These are phyloP conservation scores for Solenopsis invicta DNA, from an alignment of 1,140 invertebrate genomes.

Conservation along the genomic window DNA sequence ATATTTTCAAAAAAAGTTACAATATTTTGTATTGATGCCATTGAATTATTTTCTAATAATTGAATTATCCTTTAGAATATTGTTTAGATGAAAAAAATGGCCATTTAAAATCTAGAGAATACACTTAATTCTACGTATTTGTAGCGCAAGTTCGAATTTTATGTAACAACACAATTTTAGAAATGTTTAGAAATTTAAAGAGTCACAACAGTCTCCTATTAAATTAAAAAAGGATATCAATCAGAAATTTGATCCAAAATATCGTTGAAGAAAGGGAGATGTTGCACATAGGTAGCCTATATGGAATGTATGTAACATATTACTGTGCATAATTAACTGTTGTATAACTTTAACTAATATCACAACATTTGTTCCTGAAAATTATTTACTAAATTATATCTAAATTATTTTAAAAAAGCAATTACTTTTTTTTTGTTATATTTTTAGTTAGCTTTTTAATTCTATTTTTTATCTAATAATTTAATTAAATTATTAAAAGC, in stretches of 20 bases:
- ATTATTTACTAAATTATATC: conserved; percentile 45
- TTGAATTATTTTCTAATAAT: conserved; percentile 13
- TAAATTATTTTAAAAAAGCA: conserved; percentile 35
- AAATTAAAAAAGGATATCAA: conserved; percentile 15
- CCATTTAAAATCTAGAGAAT: background rate
- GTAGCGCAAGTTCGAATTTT: conserved; percentile 25
- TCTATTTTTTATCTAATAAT: background rate
- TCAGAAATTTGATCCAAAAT: conserved; percentile 16
- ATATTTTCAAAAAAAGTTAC: conserved; percentile 6
- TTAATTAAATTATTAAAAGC: conserved; percentile 5
- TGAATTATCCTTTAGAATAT: background rate
- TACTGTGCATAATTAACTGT: conserved; percentile 10
- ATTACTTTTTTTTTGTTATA: background rate
- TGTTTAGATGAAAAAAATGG: conserved; percentile 10
- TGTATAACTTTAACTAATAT: conserved; percentile 27
- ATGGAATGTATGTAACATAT: conserved; percentile 35
- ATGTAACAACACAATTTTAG: conserved; percentile 8
- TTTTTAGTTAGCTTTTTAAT: conserved; percentile 2
- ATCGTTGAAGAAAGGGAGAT: conserved; percentile 6
- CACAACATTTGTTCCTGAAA: background rate
- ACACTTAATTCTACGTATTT: conserved; percentile 24
- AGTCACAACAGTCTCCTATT: background rate
- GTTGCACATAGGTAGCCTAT: conserved; percentile 9
- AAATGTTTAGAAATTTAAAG: conserved; percentile 47
- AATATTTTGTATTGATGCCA: conserved; percentile 27